Conservation (phyloP, 2,113 vertebrate species). For the Clupea harengus region DNA sequence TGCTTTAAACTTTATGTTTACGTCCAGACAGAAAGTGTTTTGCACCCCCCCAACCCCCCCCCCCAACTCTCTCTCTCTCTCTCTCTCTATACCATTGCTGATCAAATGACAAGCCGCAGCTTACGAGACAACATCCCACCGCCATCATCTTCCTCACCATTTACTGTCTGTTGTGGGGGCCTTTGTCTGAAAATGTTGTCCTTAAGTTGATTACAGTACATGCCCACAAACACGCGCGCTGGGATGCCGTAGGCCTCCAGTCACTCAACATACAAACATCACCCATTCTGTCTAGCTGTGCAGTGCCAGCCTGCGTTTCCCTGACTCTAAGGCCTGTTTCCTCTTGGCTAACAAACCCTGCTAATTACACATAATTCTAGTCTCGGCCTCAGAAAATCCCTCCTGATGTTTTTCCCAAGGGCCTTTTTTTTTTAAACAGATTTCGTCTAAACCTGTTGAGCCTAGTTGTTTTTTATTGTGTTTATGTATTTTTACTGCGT, state of each 20-base stretch:
- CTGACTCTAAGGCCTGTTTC: slow-evolving; percentile 56
- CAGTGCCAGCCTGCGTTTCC: slow-evolving; percentile 51
- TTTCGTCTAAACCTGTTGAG: slow-evolving; percentile 17
- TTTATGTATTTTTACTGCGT: neutral
- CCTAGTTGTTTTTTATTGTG: slow-evolving; percentile 2
- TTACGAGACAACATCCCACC: neutral
- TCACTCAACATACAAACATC: slow-evolving; percentile 12
- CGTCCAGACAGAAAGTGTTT: neutral
- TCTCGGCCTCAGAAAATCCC: slow-evolving; percentile 27
- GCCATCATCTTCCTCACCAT: slow-evolving; percentile 5
- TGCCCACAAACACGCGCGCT: slow-evolving; percentile 25
- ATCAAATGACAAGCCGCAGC: neutral
- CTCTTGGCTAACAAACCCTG: slow-evolving; percentile 55
- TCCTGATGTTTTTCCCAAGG: neutral
- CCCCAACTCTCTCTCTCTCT: too few relatives aligned
- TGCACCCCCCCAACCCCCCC: neutral
- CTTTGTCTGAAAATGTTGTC: slow-evolving; percentile 17
- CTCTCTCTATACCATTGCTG: neutral
- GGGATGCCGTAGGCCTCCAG: neutral
- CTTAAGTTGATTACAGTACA: slow-evolving; percentile 24
- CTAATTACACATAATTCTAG: slow-evolving; percentile 58
- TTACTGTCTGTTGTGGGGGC: slow-evolving; percentile 10
- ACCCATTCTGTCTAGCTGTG: neutral
- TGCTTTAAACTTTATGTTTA: neutral
- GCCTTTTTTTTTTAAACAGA: neutral